phyloP scores from a whole-genome alignment of 2,888 invertebrate genomes.

The Orchesellides sinensis region DNA sequence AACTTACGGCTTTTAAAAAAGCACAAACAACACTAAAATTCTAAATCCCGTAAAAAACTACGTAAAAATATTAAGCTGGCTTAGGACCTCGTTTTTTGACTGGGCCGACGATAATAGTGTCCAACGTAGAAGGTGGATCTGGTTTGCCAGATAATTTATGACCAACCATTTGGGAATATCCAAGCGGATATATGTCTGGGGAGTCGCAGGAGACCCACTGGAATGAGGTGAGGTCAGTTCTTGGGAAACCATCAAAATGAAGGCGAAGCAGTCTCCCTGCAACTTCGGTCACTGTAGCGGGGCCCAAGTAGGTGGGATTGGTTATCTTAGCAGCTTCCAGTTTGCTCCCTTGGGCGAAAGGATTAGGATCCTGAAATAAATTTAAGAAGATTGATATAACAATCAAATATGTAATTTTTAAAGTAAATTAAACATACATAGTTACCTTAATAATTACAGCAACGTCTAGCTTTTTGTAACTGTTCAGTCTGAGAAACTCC shows the following conservation, averaged over 20 bases:
- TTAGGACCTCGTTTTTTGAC: too few species aligned
- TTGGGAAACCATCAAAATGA: slow-evolving; percentile 27
- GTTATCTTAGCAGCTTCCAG: slow-evolving; percentile 31
- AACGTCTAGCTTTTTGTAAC: neutral
- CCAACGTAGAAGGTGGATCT: slow-evolving; percentile 6
- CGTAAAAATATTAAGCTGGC: too few species aligned
- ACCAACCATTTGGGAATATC: slow-evolving; percentile 51
- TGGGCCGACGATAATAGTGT: too few species aligned
- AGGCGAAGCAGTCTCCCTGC: slow-evolving; percentile 26
- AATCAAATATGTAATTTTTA: neutral
- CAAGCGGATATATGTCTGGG: slow-evolving; percentile 45
- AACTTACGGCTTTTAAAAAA: too few species aligned
- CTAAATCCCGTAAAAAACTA: too few species aligned
- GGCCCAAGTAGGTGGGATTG: slow-evolving; percentile 16
- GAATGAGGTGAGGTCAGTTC: neutral
- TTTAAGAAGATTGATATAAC: neutral
- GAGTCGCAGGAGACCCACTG: slow-evolving; percentile 53
- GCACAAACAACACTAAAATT: too few species aligned
- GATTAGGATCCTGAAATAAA: neutral
- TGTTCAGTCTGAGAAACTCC: neutral
- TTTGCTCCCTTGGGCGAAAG: slow-evolving; percentile 45
- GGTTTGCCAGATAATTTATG: neutral
- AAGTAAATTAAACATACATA: neutral
- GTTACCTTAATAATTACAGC: neutral
- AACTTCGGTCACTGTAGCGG: slow-evolving; percentile 36